These are phyloP conservation scores for Drosophila elegans DNA, from an alignment of 1,140 invertebrate genomes.

Conservation along the genomic window DNA sequence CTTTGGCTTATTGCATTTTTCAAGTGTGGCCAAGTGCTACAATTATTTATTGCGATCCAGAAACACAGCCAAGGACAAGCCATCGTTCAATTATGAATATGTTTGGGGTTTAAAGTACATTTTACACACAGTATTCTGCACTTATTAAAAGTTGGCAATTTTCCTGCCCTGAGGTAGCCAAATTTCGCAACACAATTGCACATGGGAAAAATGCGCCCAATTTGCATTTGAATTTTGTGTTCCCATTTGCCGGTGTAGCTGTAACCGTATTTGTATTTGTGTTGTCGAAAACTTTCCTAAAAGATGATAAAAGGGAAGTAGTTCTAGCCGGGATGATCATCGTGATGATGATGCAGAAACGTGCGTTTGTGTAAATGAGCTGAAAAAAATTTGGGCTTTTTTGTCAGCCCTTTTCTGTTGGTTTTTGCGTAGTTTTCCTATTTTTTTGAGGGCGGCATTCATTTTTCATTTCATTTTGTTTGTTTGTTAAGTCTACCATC, in stretches of 20 bases:
- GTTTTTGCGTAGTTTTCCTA: conserved; percentile 45
- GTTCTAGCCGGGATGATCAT: conserved; percentile 29
- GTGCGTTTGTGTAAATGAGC: conserved; percentile 74
- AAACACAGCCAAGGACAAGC: conserved; percentile 30
- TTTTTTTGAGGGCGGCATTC: conserved; percentile 16
- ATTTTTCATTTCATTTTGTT: conserved; percentile 61
- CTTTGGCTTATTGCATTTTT: conserved; percentile 73
- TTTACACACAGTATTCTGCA: conserved; percentile 26
- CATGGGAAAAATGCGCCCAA: conserved; percentile 59
- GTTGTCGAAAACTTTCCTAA: conserved; percentile 51
- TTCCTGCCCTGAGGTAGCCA: conserved; percentile 19
- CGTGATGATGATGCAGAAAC: conserved; percentile 41
- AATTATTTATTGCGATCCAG: conserved; percentile 64
- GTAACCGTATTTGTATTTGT: conserved; percentile 30
- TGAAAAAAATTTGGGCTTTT: conserved; percentile 40
- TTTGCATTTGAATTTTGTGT: conserved; percentile 56
- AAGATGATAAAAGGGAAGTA: conserved; percentile 42
- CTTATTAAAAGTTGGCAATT: conserved; percentile 44
- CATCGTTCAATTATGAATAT: conserved; percentile 51
- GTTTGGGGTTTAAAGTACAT: conserved; percentile 27
- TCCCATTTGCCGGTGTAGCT: conserved; percentile 58
- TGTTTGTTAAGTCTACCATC: conserved; percentile 65
- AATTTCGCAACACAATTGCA: conserved; percentile 47
- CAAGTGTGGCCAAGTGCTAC: conserved; percentile 52
- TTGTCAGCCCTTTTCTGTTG: conserved; percentile 44